phyloP scores from a whole-genome alignment of 1,140 invertebrate genomes.

The Drosophila santomea region DNA sequence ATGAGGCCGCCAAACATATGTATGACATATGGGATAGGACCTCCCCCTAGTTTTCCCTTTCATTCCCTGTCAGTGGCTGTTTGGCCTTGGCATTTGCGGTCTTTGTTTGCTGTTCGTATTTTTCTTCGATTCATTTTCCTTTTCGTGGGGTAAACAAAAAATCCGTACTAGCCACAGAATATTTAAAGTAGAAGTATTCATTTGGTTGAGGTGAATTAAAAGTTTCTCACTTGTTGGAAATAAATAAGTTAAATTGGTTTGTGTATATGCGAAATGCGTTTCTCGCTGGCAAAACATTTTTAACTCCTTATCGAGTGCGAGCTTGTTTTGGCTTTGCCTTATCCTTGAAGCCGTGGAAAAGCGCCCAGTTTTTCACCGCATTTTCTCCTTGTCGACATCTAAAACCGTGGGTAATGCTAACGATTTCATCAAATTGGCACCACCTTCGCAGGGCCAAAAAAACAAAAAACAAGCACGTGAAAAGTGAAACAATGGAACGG shows the following conservation, averaged over 20 bases:
- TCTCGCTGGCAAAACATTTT: background rate
- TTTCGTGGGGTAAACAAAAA: background rate
- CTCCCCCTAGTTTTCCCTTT: constrained; percentile 21
- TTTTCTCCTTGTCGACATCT: background rate
- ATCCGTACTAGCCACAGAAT: constrained; percentile 1
- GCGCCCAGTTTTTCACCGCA: background rate
- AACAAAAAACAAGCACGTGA: background rate
- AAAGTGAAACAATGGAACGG: background rate
- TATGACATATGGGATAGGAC: constrained; percentile 40
- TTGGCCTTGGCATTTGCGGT: constrained; percentile 78
- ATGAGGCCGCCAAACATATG: constrained; percentile 36
- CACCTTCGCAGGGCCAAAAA: constrained; percentile 14
- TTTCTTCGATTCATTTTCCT: background rate
- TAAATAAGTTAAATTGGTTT: background rate
- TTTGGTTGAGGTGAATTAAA: too few relatives aligned
- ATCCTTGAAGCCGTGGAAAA: constrained; percentile 9
- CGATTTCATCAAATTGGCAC: constrained; percentile 63
- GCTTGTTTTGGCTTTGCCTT: background rate
- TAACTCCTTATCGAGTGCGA: constrained; percentile 3
- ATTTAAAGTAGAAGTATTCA: constrained; percentile 15
- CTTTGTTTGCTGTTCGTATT: constrained; percentile 41
- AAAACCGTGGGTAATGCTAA: constrained; percentile 55
- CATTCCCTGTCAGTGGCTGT: constrained; percentile 31
- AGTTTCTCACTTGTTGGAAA: too few relatives aligned
- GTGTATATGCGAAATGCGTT: background rate